Conservation (phyloP, 2,113 vertebrate species). For the Phainopepla nitens region DNA sequence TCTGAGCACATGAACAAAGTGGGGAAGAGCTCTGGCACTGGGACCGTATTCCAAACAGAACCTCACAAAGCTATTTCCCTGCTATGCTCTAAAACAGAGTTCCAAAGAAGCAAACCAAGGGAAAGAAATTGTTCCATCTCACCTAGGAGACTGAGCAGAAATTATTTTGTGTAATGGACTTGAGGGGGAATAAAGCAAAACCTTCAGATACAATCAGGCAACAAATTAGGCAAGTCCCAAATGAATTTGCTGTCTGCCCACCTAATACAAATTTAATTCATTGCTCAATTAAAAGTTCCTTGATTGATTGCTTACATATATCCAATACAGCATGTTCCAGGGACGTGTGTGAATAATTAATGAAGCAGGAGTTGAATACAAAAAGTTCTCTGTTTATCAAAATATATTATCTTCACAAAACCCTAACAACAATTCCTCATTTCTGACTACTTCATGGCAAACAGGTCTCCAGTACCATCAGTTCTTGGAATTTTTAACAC, state of each 20-base stretch:
- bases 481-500: background rate
- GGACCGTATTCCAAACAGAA: background rate
- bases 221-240: background rate
- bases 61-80: background rate
- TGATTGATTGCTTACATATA: background rate
- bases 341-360: background rate
- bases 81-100: background rate
- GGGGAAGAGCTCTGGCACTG: background rate
- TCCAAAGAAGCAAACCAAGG: background rate
- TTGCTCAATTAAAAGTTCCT: conserved; percentile 1
- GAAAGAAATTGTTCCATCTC: background rate
- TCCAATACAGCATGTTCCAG: background rate
- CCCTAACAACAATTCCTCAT: background rate
- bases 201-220: background rate
- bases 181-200: background rate
- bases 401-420: background rate
- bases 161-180: background rate
- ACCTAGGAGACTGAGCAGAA: background rate
- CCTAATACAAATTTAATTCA: background rate
- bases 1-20: fast-evolving
- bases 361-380: background rate
- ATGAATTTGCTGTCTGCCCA: background rate
- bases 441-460: background rate
- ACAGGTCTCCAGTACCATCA: background rate
- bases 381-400: background rate